Percentiles rank a stretch among this genome's conserved stretches.
Evolutionary conservation across 1,140 invertebrate species (phyloP).

Genomic region (Alviniconcha marisindica): DNA sequence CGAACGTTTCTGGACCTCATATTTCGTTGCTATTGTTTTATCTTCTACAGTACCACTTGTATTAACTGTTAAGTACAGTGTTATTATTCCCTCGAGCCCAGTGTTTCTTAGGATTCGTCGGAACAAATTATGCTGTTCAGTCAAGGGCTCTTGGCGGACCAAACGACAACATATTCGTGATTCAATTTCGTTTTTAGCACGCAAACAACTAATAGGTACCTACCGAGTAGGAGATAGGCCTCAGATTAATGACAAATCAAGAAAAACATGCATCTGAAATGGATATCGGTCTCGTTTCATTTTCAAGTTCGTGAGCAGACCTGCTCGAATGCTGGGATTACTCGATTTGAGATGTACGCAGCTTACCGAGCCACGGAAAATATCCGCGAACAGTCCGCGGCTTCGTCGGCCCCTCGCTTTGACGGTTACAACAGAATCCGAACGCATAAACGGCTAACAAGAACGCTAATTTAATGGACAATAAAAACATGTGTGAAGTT

Average conservation of each 20-base stretch:
- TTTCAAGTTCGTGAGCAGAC: slow-evolving; percentile 22
- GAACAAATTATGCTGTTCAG: not conserved
- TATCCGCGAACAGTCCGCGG: not conserved
- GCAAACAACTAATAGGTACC: not conserved
- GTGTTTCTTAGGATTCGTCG: no score
- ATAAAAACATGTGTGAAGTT: not conserved
- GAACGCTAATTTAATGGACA: not conserved
- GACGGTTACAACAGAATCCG: not conserved
- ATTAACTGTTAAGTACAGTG: no score
- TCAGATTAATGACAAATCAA: not conserved
- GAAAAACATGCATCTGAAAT: not conserved
- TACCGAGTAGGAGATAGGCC: not conserved
- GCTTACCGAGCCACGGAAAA: not conserved
- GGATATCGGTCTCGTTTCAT: not conserved
- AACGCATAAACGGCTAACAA: not conserved
- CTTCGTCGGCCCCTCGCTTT: not conserved
- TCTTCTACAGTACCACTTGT: no score
- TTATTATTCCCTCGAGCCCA: no score
- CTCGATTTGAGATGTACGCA: not conserved
- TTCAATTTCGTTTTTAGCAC: not conserved
- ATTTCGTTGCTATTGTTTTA: no score
- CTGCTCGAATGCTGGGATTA: not conserved
- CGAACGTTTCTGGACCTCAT: no score
- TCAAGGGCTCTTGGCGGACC: not conserved
- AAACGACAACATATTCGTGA: not conserved